Evolutionary conservation across 2,888 invertebrate genomes (phyloP), one percentile per base, ranked within the genome.

Genomic region (Archaeoteleia sp.): DNA sequence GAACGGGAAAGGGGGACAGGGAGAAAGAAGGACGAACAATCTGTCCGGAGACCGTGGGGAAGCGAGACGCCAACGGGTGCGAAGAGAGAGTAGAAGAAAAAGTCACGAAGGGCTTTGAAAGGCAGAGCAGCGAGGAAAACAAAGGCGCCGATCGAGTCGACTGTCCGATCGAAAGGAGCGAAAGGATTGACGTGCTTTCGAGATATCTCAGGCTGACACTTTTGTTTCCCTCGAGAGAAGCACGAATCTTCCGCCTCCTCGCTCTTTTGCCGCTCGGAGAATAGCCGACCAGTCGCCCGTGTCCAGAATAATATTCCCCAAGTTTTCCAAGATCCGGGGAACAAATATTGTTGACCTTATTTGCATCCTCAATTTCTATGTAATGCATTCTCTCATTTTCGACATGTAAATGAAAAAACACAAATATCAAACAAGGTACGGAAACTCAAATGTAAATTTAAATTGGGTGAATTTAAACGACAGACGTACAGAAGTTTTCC

Each of bases 121-220:
- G 71, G 74, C 74, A 65, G 72, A 74, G 71, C 73, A 70, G 65
- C 70, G 71, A 62, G 72, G 77, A 78, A 76, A 78, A 78, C 78
- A 79, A 77, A 74, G 70, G 72, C 70, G 67, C 69, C 70, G 70
- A 69, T 72, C 69, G 69, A 71, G 60, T 62, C 63, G 73, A 70
- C 74, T 74, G 75, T 76, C 74, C 78, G 77, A 80, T 77, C 77
- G 76, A 63, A 68, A 57, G 49, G 62, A 65, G 40, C 70, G 72
- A 82, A 82, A 82, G 82, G 82, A 82, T 82, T 82, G 80, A 76
- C 76, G 77, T 75, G 72, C 71, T 75, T 77, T 73, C 74, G 71
- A 75, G 78, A 77, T 75, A 76, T 77, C 74, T 73, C 73, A 66
- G 63, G 72, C 72, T 78, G 78, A 78, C 76, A 78, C 77, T 76